Evolutionary conservation across 2,113 vertebrate species (phyloP), one percentile per base, ranked within the genome.

Genomic region (Sander vitreus): DNA sequence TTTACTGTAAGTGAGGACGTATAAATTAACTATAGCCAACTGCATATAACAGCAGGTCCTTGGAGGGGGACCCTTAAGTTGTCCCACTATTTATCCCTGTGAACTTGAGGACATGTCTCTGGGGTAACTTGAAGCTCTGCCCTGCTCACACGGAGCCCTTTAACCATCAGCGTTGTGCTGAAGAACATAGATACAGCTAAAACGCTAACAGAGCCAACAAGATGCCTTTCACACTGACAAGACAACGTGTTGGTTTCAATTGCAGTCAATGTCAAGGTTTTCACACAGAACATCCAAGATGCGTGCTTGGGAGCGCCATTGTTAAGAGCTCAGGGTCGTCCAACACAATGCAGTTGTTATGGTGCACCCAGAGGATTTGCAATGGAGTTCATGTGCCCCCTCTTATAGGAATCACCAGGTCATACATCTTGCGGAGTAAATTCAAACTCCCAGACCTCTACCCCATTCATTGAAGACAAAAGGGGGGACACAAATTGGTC

Each of bases 401-500:
- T 80, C 80, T 83, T 77, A 81, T 74, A 85, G 89, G 87, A 90
- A 90, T 86, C 89, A 88, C 78, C 62, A 39, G 91, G 89, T 91
- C 93, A 91, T 94, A 94, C 87, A 92, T 94, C 91, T 93, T 92
- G 89, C 89, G 80, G 64, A 91, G 90, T 93, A 95, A 95, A 93
- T 93, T 91, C 87, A 84, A 87, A 93, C 89, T 89, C 87, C 88
- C 84, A 86, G 86, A 93, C 94, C 94, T 88, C 89, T 92, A 88
- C 91, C 93, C 90, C 92, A 88, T 94, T 92, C 89, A 89, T 89
- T 90, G 89, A 93, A 95, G 91, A 95, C 92, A 93, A 95, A 95
- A 91, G 86, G 82, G 89, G 84, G 88, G 89, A 92, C 92, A 94
- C 93, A 96, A 96, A 97, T 95, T 96, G 96, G 94, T 95, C 93